phyloP scores from a whole-genome alignment of 2,113 vertebrate species.

The Anser cygnoides region DNA sequence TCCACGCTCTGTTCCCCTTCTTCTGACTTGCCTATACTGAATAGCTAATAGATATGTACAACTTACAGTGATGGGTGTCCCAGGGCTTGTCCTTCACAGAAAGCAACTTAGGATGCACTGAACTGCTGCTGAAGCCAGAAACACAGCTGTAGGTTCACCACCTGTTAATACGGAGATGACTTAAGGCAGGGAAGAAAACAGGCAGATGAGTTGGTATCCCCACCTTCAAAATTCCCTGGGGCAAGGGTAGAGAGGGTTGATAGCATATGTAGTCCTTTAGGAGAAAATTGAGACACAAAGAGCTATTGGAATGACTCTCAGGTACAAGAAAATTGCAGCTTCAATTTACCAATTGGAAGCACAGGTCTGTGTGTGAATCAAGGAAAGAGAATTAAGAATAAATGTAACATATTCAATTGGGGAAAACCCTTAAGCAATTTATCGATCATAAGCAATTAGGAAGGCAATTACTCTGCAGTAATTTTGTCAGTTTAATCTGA shows the following conservation, averaged over 20 bases:
- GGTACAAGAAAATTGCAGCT: not conserved
- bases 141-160: not conserved
- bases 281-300: not conserved
- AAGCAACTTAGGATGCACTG: not conserved
- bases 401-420: not conserved
- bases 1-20: not conserved
- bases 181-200: not conserved
- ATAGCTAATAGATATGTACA: not conserved
- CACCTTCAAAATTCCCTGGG: not conserved
- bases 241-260: not conserved
- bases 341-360: not conserved
- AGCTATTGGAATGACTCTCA: not conserved
- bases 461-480: not conserved
- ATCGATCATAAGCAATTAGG: not conserved
- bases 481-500: not conserved
- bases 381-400: not conserved
- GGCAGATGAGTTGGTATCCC: not conserved
- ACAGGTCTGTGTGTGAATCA: not conserved
- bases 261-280: not conserved
- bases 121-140: not conserved
- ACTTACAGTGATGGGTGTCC: not conserved
- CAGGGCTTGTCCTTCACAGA: not conserved
- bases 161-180: not conserved
- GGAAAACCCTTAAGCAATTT: not conserved
- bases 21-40: not conserved